These are phyloP conservation scores for Calliopsis andreniformis DNA, from an alignment of 1,140 invertebrate species.

Conservation along the genomic window DNA sequence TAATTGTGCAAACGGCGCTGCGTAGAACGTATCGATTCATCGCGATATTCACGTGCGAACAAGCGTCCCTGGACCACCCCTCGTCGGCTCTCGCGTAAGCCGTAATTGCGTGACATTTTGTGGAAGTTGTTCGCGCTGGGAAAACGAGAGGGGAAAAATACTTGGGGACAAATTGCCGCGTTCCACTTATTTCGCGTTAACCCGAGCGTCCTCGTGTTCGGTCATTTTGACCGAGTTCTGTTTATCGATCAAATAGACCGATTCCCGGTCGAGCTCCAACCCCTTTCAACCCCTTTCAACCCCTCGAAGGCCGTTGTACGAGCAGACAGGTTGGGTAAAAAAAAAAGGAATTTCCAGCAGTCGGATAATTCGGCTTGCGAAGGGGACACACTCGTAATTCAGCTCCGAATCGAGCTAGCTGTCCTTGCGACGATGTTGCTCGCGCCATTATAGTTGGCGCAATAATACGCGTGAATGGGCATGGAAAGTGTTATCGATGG, in stretches of 20 bases:
- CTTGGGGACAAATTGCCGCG: slow-evolving; percentile 2
- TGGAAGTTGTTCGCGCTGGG: background rate
- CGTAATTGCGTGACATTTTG: background rate
- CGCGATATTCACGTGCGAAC: slow-evolving; percentile 20
- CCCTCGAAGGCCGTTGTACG: background rate
- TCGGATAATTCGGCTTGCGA: background rate
- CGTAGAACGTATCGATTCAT: slow-evolving; percentile 30
- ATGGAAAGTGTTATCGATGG: slow-evolving; percentile 63
- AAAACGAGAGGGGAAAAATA: background rate
- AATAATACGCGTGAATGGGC: slow-evolving; percentile 53
- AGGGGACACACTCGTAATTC: slow-evolving; percentile 15
- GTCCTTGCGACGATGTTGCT: slow-evolving; percentile 28
- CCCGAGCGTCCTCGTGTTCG: background rate
- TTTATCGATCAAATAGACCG: slow-evolving; percentile 10
- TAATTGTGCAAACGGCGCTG: slow-evolving; percentile 34
- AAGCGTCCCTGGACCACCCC: background rate
- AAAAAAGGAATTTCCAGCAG: too few species aligned
- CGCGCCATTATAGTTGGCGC: slow-evolving; percentile 43
- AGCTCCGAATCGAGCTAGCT: background rate
- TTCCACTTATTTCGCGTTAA: slow-evolving; percentile 1
- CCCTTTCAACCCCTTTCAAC: background rate
- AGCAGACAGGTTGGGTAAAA: background rate
- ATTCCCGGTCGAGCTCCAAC: background rate
- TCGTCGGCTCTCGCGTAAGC: too few species aligned
- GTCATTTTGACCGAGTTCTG: slow-evolving; percentile 21